Base-by-base conservation (phyloP, 2,113 vertebrate genomes). In the Sterna hirundo region DNA sequence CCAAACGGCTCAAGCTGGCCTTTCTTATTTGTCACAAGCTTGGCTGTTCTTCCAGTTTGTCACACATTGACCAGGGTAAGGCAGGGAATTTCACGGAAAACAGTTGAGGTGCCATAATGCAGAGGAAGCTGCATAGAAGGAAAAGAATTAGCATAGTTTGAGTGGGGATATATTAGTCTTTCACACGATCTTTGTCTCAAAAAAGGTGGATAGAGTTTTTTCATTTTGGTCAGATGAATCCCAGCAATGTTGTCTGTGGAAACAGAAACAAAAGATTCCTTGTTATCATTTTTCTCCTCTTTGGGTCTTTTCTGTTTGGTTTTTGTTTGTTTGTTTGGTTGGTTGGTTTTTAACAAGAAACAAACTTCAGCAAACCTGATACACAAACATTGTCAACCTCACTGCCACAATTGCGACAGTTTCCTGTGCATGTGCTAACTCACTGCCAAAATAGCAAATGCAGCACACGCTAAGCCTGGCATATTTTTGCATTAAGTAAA, bases 71-170 rank as follows among this genome's bases (percentile, higher is more conserved):
- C 10, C 10, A 13, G 18, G 6, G 20, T 18, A 54, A 57, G 11
- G 4, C 2, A 61, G 14, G 22, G 20, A 79, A 9, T 34, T 81
- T 40, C 23, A 68, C 0, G 0, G 22, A 5, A 32, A 44, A 52
- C 0, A 1, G 4, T 69, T 68, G 32, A 57, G 49, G 40, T 51
- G 23, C 21, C 49, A 55, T 17, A 44, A 11, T 26, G 36, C 69
- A 55, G 54, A 72, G 32, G 34, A 80, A 55, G 46, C 12, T 86
- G 40, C 34, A 57, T 0, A 74, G 16, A 58, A 5, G 60, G 34
- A 80, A 74, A 78, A 4, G 38, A 69, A 78, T 81, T 54, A 62
- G 8, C 25, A 11, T 13, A 29, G 27, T 64, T 32, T 17, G 51
- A 64, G 52, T n/a, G 6, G 13, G 5, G 18, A 52, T 5, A 27